phyloP scores from a whole-genome alignment of 1,140 invertebrate genomes.

The Formica exsecta region DNA sequence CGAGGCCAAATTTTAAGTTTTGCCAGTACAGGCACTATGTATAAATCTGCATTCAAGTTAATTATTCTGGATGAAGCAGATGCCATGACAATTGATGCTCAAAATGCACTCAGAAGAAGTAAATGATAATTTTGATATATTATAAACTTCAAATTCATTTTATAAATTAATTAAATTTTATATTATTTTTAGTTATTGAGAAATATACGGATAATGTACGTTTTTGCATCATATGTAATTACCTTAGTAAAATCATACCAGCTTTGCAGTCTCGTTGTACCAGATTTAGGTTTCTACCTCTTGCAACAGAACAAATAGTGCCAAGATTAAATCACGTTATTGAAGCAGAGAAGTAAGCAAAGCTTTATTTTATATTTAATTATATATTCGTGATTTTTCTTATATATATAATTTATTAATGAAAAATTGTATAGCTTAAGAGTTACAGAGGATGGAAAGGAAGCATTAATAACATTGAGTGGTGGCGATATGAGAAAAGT shows the following conservation, averaged over 20 bases:
- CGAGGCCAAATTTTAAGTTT: slow-evolving; percentile 98
- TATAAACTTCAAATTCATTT: background rate
- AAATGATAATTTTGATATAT: slow-evolving; percentile 78
- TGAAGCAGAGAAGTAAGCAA: slow-evolving; percentile 93
- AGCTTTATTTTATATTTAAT: slow-evolving; percentile 39
- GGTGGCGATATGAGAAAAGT: slow-evolving; percentile 99
- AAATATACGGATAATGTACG: slow-evolving; percentile 99
- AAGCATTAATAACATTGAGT: slow-evolving; percentile 95
- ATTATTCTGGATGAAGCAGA: slow-evolving; percentile 99
- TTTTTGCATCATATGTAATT: slow-evolving; percentile 99
- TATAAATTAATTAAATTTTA: background rate
- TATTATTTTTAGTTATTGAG: slow-evolving; percentile 94
- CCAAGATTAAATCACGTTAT: slow-evolving; percentile 96
- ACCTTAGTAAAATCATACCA: slow-evolving; percentile 99
- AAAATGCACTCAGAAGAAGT: slow-evolving; percentile 99
- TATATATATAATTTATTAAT: slow-evolving; percentile 30
- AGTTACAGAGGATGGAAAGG: slow-evolving; percentile 95
- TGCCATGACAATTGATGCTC: slow-evolving; percentile 99
- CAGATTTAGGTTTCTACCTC: slow-evolving; percentile 98
- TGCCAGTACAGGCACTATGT: slow-evolving; percentile 98
- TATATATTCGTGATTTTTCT: slow-evolving; percentile 25
- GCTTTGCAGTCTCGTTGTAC: slow-evolving; percentile 99
- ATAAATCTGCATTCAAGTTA: slow-evolving; percentile 97
- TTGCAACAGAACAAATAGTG: slow-evolving; percentile 94
- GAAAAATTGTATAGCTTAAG: slow-evolving; percentile 89